phyloP scores from a whole-genome alignment of 1,140 invertebrate genomes.

The Drosophila baimaii region DNA sequence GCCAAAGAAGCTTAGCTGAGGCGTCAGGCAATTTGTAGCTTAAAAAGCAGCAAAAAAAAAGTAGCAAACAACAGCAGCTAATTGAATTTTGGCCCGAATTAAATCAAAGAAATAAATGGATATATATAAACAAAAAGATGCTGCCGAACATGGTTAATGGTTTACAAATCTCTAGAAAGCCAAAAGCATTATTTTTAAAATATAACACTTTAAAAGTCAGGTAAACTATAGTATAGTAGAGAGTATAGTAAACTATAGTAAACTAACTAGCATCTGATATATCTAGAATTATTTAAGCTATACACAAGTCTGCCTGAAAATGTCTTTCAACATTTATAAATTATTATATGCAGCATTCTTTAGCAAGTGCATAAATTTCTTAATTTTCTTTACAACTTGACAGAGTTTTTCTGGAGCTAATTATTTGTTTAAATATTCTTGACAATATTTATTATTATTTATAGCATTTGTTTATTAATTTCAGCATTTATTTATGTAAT shows the following conservation, averaged over 20 bases:
- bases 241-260: too few species aligned
- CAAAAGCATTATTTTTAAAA: neutral
- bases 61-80: slow-evolving; percentile 27
- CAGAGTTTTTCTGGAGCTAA: neutral
- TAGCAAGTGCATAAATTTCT: neutral
- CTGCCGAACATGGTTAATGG: neutral
- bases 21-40: slow-evolving; percentile 77
- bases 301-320: neutral
- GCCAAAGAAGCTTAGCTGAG: slow-evolving; percentile 61
- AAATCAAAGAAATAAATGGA: slow-evolving; percentile 9
- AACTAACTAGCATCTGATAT: too few species aligned
- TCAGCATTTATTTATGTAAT: too few species aligned
- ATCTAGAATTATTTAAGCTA: too few species aligned
- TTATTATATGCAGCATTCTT: neutral
- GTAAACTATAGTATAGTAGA: neutral
- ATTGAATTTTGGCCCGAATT: slow-evolving; percentile 56
- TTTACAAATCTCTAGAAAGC: neutral
- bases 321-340: neutral
- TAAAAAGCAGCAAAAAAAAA: slow-evolving; percentile 39
- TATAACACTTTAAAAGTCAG: neutral
- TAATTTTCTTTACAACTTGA: neutral
- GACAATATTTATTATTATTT: neutral
- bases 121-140: neutral
- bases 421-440: neutral
- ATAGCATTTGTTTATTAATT: too few species aligned